Evolutionary conservation across 2,888 invertebrate species (phyloP), one percentile per base, ranked within the genome.

Genomic region (Pristionchus maxplancki): DNA sequence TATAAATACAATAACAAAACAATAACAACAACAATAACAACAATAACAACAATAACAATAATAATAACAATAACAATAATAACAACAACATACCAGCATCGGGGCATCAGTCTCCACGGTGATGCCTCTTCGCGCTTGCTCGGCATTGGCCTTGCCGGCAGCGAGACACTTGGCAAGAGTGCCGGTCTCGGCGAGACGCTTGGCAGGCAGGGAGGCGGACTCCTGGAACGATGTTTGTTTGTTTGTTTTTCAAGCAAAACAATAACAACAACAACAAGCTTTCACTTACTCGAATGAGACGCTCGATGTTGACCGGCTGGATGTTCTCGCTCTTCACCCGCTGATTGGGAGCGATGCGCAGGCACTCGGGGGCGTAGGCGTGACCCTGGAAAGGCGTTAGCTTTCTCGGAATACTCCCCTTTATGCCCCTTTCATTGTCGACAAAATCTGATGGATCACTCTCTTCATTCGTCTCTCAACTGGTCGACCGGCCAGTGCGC

Each of bases 331-430:
- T 48, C 71, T 87, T 87, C 20, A 87, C 86, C 0, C 86, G 48
- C 24, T 71, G 86, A 34, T 87, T 87, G 31, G 86, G 86, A 0
- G 71, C 67, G 44, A 87, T 37, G 20, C 11, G 67, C 17, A 87
- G 53, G 28, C 82, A 83, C n/a, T 83, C 82, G 20, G 82, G 82
- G 1, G 82, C 17, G 53, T 53, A 83, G 20, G 9, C 20, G 53
- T 83, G 44, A 5, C 44, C 53, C 82, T 83, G 53, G 1, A 74
- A 74, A n/a, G n/a, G n/a, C n/a, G n/a, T n/a, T n/a, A n/a, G n/a
- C n/a, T n/a, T n/a, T n/a, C n/a, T n/a, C n/a, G n/a, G n/a, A n/a
- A n/a, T n/a, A n/a, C n/a, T n/a, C n/a, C n/a, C n/a, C n/a, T n/a
- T n/a, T n/a, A n/a, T n/a, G n/a, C n/a, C n/a, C n/a, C n/a, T n/a